Conservation (phyloP, 2,113 vertebrate species). For the Cygnus buccinator region DNA sequence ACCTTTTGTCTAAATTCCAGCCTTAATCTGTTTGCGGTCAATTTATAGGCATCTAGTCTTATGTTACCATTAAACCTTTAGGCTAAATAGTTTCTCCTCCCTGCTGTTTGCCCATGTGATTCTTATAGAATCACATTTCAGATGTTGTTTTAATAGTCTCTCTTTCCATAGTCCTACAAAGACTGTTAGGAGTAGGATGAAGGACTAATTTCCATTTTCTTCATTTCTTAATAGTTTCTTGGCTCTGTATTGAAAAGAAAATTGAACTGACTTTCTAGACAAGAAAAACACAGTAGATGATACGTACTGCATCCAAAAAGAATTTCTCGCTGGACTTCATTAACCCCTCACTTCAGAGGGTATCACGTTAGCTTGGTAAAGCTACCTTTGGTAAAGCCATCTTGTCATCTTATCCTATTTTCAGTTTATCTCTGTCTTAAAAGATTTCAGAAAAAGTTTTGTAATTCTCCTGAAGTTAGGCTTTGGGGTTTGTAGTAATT, state of each 20-base stretch:
- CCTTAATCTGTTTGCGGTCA: neutral
- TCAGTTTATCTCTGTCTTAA: neutral
- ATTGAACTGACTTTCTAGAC: neutral
- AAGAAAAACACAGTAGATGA: neutral
- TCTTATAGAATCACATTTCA: neutral
- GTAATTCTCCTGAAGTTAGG: neutral
- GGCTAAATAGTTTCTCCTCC: neutral
- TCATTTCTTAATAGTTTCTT: conserved; percentile 5
- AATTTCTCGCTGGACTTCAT: neutral
- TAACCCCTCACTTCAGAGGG: neutral
- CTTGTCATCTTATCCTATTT: neutral
- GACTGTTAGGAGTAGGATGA: neutral
- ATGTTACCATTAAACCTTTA: neutral
- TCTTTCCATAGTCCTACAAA: neutral
- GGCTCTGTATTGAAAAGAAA: neutral
- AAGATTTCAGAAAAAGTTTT: neutral
- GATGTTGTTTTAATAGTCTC: neutral
- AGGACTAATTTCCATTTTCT: neutral
- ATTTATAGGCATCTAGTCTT: neutral
- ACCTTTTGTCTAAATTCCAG: neutral
- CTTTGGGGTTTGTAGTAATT: neutral
- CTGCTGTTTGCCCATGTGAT: neutral
- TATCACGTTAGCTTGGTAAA: neutral
- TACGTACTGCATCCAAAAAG: neutral
- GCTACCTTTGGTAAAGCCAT: neutral